These are phyloP conservation scores for Dallia pectoralis DNA, from an alignment of 2,797 vertebrate genomes.

Conservation along the genomic window DNA sequence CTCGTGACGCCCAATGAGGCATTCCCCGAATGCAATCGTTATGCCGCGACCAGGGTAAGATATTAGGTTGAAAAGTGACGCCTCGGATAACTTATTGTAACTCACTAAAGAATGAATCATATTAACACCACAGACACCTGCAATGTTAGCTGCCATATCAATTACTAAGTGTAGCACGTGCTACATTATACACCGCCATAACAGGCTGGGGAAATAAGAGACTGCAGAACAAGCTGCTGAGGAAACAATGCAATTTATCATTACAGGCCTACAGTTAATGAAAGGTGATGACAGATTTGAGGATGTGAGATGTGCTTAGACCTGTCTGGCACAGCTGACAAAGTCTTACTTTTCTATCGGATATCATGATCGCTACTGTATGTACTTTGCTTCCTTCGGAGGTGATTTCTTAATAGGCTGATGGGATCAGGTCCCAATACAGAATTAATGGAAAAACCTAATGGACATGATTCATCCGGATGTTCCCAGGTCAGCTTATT, in stretches of 20 bases:
- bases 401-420: too few relatives aligned
- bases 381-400: too few relatives aligned
- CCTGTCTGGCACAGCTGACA: not conserved
- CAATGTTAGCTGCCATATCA: conserved; percentile 21
- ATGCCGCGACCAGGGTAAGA: not conserved
- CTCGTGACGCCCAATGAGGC: too few relatives aligned
- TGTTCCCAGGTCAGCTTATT: too few relatives aligned
- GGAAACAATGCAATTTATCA: conserved; percentile 17
- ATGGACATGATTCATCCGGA: too few relatives aligned
- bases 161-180: conserved; percentile 23
- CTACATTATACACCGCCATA: conserved; percentile 30
- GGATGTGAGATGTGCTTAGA: not conserved
- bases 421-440: too few relatives aligned
- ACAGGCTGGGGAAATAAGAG: conserved; percentile 38
- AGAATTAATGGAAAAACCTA: too few relatives aligned
- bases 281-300: conserved; percentile 6
- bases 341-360: too few relatives aligned
- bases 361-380: too few relatives aligned
- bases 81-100: not conserved
- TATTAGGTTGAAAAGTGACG: not conserved
- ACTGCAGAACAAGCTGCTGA: conserved; percentile 19
- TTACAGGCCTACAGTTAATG: conserved; percentile 27
- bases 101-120: not conserved
- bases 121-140: not conserved
- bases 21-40: too few relatives aligned